phyloP scores from a whole-genome alignment of 2,113 vertebrate genomes.

The Scomber scombrus region DNA sequence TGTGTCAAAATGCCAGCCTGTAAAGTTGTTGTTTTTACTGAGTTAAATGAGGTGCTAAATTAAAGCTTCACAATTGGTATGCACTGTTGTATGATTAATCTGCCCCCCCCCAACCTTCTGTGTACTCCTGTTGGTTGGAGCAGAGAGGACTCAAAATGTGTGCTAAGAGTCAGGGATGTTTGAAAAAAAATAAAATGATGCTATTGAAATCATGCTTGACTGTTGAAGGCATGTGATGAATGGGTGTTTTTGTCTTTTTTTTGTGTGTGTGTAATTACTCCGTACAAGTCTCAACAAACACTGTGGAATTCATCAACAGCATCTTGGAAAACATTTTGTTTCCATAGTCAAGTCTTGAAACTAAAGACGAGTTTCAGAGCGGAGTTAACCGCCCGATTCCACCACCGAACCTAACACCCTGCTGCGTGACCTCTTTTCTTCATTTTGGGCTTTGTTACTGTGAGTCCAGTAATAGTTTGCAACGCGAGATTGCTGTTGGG shows the following conservation, averaged over 20 bases:
- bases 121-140: slow-evolving; percentile 36
- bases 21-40: slow-evolving; percentile 78
- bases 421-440: slow-evolving; percentile 70
- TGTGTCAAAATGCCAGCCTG: slow-evolving; percentile 80
- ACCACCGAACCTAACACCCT: slow-evolving; percentile 34
- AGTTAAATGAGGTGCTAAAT: slow-evolving; percentile 86
- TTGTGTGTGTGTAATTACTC: slow-evolving; percentile 45
- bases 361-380: slow-evolving; percentile 6
- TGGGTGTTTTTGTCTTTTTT: slow-evolving; percentile 45
- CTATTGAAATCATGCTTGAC: slow-evolving; percentile 33
- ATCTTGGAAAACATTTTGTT: slow-evolving; percentile 31
- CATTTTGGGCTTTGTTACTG: slow-evolving; percentile 66
- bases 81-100: slow-evolving; percentile 66
- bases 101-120: slow-evolving; percentile 7
- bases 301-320: slow-evolving; percentile 48
- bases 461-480: slow-evolving; percentile 71
- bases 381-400: slow-evolving; percentile 10
- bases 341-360: slow-evolving; percentile 12
- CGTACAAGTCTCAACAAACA: slow-evolving; percentile 55
- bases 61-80: slow-evolving; percentile 74
- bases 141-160: slow-evolving; percentile 25
- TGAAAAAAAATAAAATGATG: slow-evolving; percentile 3
- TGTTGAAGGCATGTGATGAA: slow-evolving; percentile 41
- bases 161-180: slow-evolving; percentile 27
- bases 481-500: slow-evolving; percentile 72